Base-by-base conservation (phyloP, 2,113 vertebrate species). In the Harpagus bidentatus region DNA sequence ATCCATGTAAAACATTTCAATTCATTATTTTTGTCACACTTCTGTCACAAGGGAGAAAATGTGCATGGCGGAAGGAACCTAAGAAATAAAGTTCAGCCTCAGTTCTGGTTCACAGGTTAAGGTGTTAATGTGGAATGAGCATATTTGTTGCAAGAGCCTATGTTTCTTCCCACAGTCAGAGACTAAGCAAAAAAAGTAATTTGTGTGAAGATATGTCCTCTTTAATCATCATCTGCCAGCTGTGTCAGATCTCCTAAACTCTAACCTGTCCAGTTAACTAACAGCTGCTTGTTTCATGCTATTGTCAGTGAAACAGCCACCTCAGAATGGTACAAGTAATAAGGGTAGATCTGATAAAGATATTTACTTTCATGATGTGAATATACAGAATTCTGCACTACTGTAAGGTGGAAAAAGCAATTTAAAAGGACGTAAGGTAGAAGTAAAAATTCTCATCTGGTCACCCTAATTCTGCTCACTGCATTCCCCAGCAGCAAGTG, bases 11-110 rank as follows among this genome's bases (percentile, higher is more conserved):
- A 93, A 66, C 34, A 83, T 29, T 74, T 78, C 25, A 80, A 11
- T 74, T 88, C 17, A 47, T 72, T 25, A 43, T 47, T 95, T 92
- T 34, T 83, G 79, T 83, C 62, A 80, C n/a, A 86, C n/a, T 88
- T 95, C 84, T 91, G 66, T 94, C 87, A 96, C 63, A 92, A 47
- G 10, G 26, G 83, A 85, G 55, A 82, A 94, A 88, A 90, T 43
- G 25, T 74, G 43, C 91, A 81, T 31, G 52, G 50, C 48, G 36
- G 50, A 94, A 93, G 26, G 56, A 88, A 87, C 31, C 6, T 87
- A 79, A 84, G 62, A 92, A 97, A 97, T 96, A 97, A 97, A 97
- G 52, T 83, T 95, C 67, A 79, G 40, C 71, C n/a, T 70, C 66
- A 48, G 40, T 84, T 81, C 73, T 84, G 83, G n/a, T 88, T 90